Evolutionary conservation across 1,140 invertebrate species (phyloP), one percentile per base, ranked within the genome.

Genomic region (Trissolcus basalis): DNA sequence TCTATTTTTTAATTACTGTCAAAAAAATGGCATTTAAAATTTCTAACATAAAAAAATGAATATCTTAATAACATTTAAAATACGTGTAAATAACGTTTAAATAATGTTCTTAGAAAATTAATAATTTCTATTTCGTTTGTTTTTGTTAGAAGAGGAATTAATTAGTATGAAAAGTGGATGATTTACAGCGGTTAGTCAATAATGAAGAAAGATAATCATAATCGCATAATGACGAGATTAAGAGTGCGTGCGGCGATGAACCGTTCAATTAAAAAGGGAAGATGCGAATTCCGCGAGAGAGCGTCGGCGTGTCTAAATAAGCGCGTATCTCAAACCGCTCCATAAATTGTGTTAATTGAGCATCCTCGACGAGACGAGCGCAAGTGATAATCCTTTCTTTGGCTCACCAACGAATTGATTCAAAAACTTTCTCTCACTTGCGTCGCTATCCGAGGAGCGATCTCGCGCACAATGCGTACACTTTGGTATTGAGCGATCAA

Each of bases 361-460:
- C 53, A 54, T 65, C 71, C 59, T 71, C 71, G 69, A 71, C 70
- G 60, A 79, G 73, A 70, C 74, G 60, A 71, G 48, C 74, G 53
- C 73, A 71, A 79, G 67, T 80, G 70, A 77, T 77, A 77, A 74
- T 80, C 73, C 74, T 71, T 77, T 77, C 70, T 73, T 77, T 80
- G 74, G 49, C 61, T 77, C 75, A 71, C 77, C 77, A 80, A 75
- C 71, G 71, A 78, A 75, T 78, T 64, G 75, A 78, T 78, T 60
- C 50, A 50, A 71, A 68, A 69, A 80, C 78, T 80, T 80, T 80
- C 78, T 78, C 75, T 78, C 61, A 64, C 71, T 75, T 47, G 61
- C 69, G 65, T 73, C 72, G 71, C 68, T 63, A 72, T 77, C 67
- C 64, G 45, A 72, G 43, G 58, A 71, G 51, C 48, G 75, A 72